Percentiles rank a stretch among this genome's conserved stretches.
phyloP scores from a whole-genome alignment of 2,888 invertebrate genomes.

The Panopea generosa region DNA sequence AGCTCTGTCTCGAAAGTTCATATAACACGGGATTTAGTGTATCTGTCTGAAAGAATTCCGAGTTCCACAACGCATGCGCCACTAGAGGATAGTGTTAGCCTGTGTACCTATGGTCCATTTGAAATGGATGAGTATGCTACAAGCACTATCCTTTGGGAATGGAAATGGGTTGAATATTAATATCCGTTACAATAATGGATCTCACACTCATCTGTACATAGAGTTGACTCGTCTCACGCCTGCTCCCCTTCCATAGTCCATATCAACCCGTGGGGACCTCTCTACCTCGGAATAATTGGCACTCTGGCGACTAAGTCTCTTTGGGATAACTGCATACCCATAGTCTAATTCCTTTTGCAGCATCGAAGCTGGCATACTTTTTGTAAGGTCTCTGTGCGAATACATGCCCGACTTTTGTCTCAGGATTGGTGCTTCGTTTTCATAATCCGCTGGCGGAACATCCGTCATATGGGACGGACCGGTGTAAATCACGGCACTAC shows the following conservation, averaged over 20 bases:
- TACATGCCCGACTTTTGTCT: conserved; percentile 47
- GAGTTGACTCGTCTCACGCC: conserved; percentile 69
- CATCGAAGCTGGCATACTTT: conserved; percentile 48
- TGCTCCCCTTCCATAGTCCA: conserved; percentile 39
- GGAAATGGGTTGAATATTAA: too few relatives aligned
- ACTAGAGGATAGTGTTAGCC: too few relatives aligned
- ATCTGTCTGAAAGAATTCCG: too few relatives aligned
- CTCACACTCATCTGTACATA: conserved; percentile 65
- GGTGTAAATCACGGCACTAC: conserved; percentile 44
- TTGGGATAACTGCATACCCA: conserved; percentile 49
- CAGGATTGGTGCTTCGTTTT: conserved; percentile 57
- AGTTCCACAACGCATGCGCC: too few relatives aligned
- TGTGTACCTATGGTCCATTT: too few relatives aligned
- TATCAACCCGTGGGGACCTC: conserved; percentile 55
- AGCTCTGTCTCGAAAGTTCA: too few relatives aligned
- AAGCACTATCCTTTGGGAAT: too few relatives aligned
- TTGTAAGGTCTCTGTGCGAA: conserved; percentile 32
- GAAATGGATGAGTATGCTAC: too few relatives aligned
- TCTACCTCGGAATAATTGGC: conserved; percentile 36
- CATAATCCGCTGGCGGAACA: conserved; percentile 71
- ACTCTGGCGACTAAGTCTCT: conserved; percentile 40
- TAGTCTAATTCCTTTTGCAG: conserved; percentile 50
- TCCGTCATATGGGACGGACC: conserved; percentile 51
- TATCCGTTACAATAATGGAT: too few relatives aligned
- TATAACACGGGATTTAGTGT: too few relatives aligned